Conservation (phyloP, 2,888 invertebrate species). For the Entomobrya multifasciata region DNA sequence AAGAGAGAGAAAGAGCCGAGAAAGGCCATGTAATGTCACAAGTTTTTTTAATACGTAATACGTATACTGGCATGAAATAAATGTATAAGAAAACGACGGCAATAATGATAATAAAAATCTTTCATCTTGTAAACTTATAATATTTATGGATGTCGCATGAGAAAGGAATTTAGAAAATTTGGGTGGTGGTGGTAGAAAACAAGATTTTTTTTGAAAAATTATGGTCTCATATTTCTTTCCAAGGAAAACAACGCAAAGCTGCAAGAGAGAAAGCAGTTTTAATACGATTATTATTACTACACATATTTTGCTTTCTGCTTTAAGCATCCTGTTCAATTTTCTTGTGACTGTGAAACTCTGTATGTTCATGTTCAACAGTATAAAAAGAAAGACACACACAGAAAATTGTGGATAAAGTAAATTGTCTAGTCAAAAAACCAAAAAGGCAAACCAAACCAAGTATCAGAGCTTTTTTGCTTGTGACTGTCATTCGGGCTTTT, state of each 20-base stretch:
- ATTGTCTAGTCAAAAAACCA: background rate
- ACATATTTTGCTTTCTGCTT: too few relatives aligned
- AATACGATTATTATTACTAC: slow-evolving; percentile 65
- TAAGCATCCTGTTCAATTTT: slow-evolving; percentile 15
- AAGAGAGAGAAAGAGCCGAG: background rate
- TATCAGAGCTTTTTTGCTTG: background rate
- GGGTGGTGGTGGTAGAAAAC: slow-evolving; percentile 55
- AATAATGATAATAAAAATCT: slow-evolving; percentile 47
- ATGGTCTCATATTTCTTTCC: slow-evolving; percentile 61
- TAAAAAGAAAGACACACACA: too few relatives aligned
- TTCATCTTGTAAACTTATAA: background rate
- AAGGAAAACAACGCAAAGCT: slow-evolving; percentile 59
- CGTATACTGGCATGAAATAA: background rate
- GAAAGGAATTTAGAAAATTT: slow-evolving; percentile 61
- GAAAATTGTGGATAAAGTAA: background rate
- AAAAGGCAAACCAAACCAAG: background rate
- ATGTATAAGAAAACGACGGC: too few relatives aligned
- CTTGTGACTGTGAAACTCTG: too few relatives aligned
- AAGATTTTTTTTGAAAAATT: slow-evolving; percentile 56
- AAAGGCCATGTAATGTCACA: background rate
- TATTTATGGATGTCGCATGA: slow-evolving; percentile 49
- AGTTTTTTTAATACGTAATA: background rate
- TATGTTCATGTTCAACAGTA: too few relatives aligned
- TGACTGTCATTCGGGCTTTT: background rate
- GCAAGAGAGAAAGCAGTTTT: slow-evolving; percentile 55